Conservation (phyloP, 2,888 invertebrate species). For the Mimachlamys varia region DNA sequence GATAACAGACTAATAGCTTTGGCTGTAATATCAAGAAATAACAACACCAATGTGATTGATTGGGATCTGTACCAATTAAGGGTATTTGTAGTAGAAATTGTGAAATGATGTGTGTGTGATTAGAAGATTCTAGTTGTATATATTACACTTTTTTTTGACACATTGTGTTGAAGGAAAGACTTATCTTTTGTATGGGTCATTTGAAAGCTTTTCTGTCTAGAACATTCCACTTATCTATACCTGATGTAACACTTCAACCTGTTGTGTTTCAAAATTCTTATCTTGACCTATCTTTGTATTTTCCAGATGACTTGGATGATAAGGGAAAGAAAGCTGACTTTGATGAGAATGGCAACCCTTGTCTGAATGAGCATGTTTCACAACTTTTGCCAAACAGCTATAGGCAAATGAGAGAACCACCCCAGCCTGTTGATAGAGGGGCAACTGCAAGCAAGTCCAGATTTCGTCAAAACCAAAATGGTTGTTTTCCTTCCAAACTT, state of each 20-base stretch:
- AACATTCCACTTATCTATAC: not conserved
- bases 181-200: not conserved
- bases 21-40: too few relatives aligned
- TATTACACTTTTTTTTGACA: too few relatives aligned
- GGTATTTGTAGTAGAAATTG: not conserved
- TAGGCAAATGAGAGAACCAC: constrained; percentile 70
- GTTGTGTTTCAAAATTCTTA: not conserved
- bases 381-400: constrained; percentile 53
- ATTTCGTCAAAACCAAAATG: constrained; percentile 37
- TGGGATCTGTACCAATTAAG: not conserved
- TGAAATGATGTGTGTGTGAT: not conserved
- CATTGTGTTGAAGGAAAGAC: not conserved
- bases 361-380: constrained; percentile 50
- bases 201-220: not conserved
- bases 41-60: not conserved
- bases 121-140: not conserved
- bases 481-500: constrained; percentile 40
- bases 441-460: constrained; percentile 40
- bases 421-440: constrained; percentile 54
- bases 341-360: constrained; percentile 75
- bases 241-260: not conserved
- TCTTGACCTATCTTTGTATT: constrained; percentile 31
- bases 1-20: too few relatives aligned
- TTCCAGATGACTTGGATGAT: constrained; percentile 63
- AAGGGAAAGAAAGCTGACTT: constrained; percentile 47